Conservation (phyloP, 2,888 invertebrate genomes). For the Meiosimyza platycephala region DNA sequence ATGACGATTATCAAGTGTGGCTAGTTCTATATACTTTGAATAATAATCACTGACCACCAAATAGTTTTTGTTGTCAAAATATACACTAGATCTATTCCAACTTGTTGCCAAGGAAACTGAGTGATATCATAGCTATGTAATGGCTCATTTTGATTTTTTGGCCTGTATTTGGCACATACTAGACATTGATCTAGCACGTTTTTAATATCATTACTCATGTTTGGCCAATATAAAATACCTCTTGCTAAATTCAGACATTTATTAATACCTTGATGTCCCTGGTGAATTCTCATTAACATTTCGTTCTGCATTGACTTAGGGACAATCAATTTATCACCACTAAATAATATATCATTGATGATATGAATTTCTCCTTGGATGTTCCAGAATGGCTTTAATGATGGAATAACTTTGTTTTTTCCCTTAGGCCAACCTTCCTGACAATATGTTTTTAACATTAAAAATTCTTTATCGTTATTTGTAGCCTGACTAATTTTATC, state of each 20-base stretch:
- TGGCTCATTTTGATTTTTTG: not conserved
- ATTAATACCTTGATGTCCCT: constrained; percentile 32
- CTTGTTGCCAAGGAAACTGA: constrained; percentile 16
- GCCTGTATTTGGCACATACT: constrained; percentile 13
- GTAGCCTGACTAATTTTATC: too few relatives aligned
- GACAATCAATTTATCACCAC: too few relatives aligned
- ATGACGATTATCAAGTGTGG: not conserved
- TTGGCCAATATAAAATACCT: constrained; percentile 30
- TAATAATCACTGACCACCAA: constrained; percentile 1
- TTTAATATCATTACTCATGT: constrained; percentile 13
- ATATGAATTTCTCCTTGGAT: too few relatives aligned
- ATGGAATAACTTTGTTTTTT: too few relatives aligned
- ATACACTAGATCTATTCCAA: constrained; percentile 1
- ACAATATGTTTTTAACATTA: too few relatives aligned
- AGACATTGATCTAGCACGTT: constrained; percentile 27
- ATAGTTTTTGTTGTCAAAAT: not conserved
- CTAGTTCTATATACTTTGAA: constrained; percentile 15
- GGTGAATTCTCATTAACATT: too few relatives aligned
- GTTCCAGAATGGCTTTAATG: too few relatives aligned
- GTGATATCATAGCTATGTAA: constrained; percentile 11
- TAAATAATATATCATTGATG: too few relatives aligned
- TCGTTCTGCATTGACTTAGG: too few relatives aligned
- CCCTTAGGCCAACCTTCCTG: too few relatives aligned
- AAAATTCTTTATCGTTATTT: too few relatives aligned
- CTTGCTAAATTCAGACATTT: constrained; percentile 26